A percentile compares a stretch with the other conserved stretches of the same genome.
Evolutionary conservation across 2,797 vertebrate genomes (phyloP).

Genomic region (Myotis findleyi): DNA sequence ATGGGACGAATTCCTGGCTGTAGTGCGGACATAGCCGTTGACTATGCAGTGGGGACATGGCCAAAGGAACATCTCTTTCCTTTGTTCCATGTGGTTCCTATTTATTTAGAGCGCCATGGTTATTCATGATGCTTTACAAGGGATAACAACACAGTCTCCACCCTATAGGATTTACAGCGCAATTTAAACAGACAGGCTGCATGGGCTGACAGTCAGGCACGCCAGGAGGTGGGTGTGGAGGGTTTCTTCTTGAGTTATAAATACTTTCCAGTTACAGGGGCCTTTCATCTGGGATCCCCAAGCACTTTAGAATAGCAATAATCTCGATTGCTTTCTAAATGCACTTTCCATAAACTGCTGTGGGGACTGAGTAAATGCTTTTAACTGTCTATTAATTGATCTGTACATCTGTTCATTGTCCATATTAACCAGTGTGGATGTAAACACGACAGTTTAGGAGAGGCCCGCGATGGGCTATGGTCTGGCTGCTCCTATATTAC

Average conservation of each 20-base stretch:
- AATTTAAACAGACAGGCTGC: conserved; percentile 76
- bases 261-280: conserved; percentile 78
- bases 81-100: conserved; percentile 78
- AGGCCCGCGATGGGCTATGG: neutral
- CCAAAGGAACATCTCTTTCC: conserved; percentile 69
- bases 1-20: conserved; percentile 52
- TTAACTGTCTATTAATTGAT: conserved; percentile 83
- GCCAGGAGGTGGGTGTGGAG: conserved; percentile 77
- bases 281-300: conserved; percentile 82
- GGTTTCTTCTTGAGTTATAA: conserved; percentile 80
- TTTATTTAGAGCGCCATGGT: conserved; percentile 76
- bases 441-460: conserved; percentile 71
- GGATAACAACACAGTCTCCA: conserved; percentile 75
- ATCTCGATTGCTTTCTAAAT: conserved; percentile 80
- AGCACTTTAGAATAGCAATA: conserved; percentile 81
- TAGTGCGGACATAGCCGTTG: conserved; percentile 61
- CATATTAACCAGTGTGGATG: conserved; percentile 76
- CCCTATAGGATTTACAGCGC: conserved; percentile 77
- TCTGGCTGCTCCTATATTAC: neutral
- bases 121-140: conserved; percentile 79
- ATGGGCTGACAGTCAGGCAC: conserved; percentile 71
- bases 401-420: conserved; percentile 77
- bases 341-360: conserved; percentile 80
- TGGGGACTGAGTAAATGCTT: conserved; percentile 79
- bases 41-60: conserved; percentile 57